phyloP scores from a whole-genome alignment of 2,113 vertebrate genomes.

The Lathamus discolor region DNA sequence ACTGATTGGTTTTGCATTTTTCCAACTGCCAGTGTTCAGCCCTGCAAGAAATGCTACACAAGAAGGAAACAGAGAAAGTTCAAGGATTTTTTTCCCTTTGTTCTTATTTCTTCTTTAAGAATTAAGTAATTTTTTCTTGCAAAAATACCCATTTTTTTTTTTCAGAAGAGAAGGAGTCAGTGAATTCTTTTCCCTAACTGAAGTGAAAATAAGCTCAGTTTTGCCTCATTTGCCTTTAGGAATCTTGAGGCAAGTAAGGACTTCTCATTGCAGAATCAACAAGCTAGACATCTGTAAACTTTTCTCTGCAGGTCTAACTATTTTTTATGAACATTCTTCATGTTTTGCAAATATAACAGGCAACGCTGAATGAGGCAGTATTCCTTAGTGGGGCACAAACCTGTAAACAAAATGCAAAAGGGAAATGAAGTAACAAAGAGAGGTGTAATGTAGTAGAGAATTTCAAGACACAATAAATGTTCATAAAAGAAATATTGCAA shows the following conservation, averaged over 20 bases:
- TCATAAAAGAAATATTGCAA: not conserved
- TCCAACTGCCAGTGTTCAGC: not conserved
- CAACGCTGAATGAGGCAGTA: not conserved
- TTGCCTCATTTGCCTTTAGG: not conserved
- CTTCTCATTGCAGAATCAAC: not conserved
- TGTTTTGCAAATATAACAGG: not conserved
- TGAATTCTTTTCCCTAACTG: not conserved
- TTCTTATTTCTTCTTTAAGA: not conserved
- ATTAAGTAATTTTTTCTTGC: not conserved
- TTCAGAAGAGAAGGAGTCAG: not conserved
- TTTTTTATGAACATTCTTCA: not conserved
- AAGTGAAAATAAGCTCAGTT: not conserved
- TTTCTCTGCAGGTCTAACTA: not conserved
- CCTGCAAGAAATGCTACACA: not conserved
- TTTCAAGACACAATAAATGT: not conserved
- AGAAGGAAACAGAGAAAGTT: not conserved
- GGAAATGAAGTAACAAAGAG: not conserved
- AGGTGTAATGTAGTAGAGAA: not conserved
- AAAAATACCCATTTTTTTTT: not conserved
- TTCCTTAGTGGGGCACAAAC: not conserved
- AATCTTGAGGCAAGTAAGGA: not conserved
- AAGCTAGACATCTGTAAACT: not conserved
- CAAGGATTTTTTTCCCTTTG: not conserved
- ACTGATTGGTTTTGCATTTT: not conserved
- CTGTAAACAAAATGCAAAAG: not conserved